Conservation (phyloP, 2,888 invertebrate species). For the Leptinotarsa peninsularis region DNA sequence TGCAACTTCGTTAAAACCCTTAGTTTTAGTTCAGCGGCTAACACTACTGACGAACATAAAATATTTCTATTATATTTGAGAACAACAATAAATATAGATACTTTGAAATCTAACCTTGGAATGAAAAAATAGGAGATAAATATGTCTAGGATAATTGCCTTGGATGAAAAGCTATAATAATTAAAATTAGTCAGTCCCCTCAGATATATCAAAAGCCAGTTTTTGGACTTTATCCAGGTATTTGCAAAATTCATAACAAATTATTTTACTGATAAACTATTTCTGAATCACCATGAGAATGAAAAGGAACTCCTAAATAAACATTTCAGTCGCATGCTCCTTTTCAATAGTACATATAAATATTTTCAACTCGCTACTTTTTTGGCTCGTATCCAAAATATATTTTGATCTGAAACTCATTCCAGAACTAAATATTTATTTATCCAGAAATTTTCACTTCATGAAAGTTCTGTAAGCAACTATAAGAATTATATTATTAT, state of each 20-base stretch:
- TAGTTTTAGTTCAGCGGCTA: slow-evolving; percentile 21
- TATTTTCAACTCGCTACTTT: neutral
- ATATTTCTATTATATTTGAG: no score
- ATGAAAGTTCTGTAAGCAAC: no score
- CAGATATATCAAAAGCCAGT: neutral
- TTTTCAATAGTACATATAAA: neutral
- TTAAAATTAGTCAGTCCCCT: neutral
- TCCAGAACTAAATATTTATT: no score
- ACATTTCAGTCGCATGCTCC: neutral
- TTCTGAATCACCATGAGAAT: neutral
- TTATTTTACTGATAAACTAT: neutral
- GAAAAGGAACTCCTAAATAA: neutral
- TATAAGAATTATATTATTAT: no score
- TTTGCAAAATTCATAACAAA: neutral
- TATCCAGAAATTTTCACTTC: no score
- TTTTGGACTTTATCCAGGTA: neutral
- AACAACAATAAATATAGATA: no score
- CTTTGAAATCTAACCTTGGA: no score
- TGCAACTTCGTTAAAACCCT: slow-evolving; percentile 34
- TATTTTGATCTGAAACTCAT: neutral
- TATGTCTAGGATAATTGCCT: no score
- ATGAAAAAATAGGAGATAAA: no score
- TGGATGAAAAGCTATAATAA: neutral
- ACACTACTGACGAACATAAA: no score
- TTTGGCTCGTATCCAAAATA: neutral